phyloP scores from a whole-genome alignment of 2,888 invertebrate species.

The Lapara coniferarum region DNA sequence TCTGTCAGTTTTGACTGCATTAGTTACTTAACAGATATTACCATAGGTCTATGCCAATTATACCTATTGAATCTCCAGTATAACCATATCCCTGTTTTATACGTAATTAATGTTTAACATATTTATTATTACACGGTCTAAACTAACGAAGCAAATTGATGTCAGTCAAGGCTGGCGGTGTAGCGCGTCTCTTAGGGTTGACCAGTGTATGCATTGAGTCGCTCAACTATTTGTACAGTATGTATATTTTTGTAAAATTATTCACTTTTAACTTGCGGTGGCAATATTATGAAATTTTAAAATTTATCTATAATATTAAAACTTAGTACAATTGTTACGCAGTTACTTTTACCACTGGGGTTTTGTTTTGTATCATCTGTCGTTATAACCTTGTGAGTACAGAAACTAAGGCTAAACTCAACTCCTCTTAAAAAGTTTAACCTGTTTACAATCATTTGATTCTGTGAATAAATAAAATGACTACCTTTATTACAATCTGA shows the following conservation, averaged over 20 bases:
- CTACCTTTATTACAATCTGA: neutral
- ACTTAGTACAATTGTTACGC: constrained; percentile 77
- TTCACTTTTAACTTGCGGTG: constrained; percentile 73
- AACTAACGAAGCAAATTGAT: neutral
- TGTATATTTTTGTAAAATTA: constrained; percentile 83
- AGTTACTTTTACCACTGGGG: constrained; percentile 39
- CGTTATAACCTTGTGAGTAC: constrained; percentile 28
- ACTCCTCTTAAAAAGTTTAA: neutral
- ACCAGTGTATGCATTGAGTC: constrained; percentile 67
- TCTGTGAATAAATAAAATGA: neutral
- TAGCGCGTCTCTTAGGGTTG: constrained; percentile 47
- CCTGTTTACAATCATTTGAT: neutral
- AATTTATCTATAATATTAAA: constrained; percentile 71
- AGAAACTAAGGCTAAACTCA: constrained; percentile 12
- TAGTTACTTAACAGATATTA: neutral
- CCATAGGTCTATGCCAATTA: neutral
- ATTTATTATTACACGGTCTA: neutral
- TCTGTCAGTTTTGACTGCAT: constrained; percentile 13
- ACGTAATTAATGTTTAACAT: neutral
- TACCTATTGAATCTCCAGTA: neutral
- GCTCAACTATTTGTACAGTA: constrained; percentile 80
- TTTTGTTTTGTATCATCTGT: constrained; percentile 33
- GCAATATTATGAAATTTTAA: constrained; percentile 78
- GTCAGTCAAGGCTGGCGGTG: constrained; percentile 28
- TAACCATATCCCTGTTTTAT: neutral